Evolutionary conservation across 2,113 vertebrate genomes (phyloP), one percentile per base, ranked within the genome.

Genomic region (Athene noctua): DNA sequence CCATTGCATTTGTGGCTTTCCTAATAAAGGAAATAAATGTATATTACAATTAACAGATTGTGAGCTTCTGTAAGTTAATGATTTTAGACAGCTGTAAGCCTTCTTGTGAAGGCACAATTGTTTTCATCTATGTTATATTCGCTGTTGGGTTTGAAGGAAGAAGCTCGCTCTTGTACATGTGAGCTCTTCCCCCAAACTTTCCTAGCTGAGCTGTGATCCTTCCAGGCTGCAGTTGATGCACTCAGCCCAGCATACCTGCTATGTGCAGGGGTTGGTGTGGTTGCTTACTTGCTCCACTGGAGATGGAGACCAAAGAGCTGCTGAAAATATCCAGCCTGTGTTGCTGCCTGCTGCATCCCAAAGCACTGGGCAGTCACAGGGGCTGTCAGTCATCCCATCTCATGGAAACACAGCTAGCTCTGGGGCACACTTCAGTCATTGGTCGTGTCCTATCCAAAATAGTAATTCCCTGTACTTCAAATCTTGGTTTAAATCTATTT

Each of bases 1-100:
- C 55, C 17, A 12, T 19, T 26, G 47, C 27, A 21, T 92, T 93
- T 91, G 67, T 74, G 68, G 29, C 46, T 86, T 79, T 92, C 67
- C 34, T 61, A 80, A 88, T 49, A 62, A 86, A 51, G 42, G 87
- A 96, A 96, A 85, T 80, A 94, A 77, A 92, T 61, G 32, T 86
- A 17, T 6, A 40, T 10, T 8, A 11, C 62, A 86, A 67, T 83
- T 92, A 73, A 87, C 90, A 93, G 52, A 47, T 86, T 63, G 36
- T 86, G 68, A 42, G n/a, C 40, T 86, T 88, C 51, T 23, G 5
- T 14, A 10, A 80, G 47, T n/a, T 51, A 10, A 1, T 71, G 26
- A 5, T 84, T 84, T 81, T 59, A n/a, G 52, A 62, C 42, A 68
- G 13, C 15, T 91, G 14, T 20, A 51, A 73, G 58, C 20, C 15